Base-by-base conservation (phyloP, 2,797 vertebrate genomes). In the Sphaeramia orbicularis region DNA sequence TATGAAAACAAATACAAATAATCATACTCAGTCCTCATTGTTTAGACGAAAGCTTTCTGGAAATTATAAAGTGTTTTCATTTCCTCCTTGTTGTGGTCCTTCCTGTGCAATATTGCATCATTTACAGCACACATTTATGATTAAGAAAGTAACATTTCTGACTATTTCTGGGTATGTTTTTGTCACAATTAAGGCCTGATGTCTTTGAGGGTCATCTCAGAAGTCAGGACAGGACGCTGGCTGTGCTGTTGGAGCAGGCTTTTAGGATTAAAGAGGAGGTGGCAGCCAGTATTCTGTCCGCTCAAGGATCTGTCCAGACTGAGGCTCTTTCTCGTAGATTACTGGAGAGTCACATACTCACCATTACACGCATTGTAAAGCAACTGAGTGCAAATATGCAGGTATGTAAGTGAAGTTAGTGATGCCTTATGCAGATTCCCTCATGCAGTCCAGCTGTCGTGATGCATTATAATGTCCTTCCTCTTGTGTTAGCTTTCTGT, bases 311-410 rank as follows among this genome's bases (percentile, higher is more conserved):
- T 7, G 63, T 80, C 35, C 90, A 92, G 10, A 85, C 80, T 1
- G 90, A 95, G 68, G 53, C 65, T 0, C 64, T 92, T 59, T 94
- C 94, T 18, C 84, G 67, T 62, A 92, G 77, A 54, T 84, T 95
- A 43, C 90, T 97, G 80, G 93, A 96, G 81, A 95, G 86, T 66
- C 94, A 95, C 73, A 90, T 96, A 66, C 90, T 94, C 73, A 94
- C 89, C 53, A 93, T 95, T 59, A 94, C 92, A 7, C 89, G 78
- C 68, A 94, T 94, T 0, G 85, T 96, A 56, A 94, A 94, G 86
- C 95, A 95, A 74, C 93, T 97, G 61, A 95, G 90, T 80, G 84
- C 89, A 47, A 91, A 94, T 59, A 93, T 94, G 44, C 91, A 96
- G 94, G 95, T 95, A 92, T 5, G 40, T 6, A n/a, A n/a, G n/a